A percentile compares a stretch with the other conserved stretches of the same genome.
Evolutionary conservation across 2,113 vertebrate genomes (phyloP).

Genomic region (Myotis davidii): DNA sequence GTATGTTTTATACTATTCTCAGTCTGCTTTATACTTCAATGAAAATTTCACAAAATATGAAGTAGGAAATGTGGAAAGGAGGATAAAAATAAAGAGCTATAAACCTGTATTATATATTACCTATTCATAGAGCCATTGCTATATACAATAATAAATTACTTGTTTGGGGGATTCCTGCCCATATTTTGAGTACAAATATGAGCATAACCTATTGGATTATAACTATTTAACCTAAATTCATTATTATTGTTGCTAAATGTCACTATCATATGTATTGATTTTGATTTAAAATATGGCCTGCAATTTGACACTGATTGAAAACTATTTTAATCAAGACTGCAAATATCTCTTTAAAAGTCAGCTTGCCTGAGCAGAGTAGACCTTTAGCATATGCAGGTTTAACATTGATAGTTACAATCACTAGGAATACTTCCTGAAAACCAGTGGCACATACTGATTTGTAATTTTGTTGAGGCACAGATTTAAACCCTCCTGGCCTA

Average conservation of each 20-base stretch:
- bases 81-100: neutral
- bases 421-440: neutral
- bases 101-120: neutral
- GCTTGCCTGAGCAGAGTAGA: neutral
- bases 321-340: conserved; percentile 23
- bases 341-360: neutral
- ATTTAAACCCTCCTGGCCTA: neutral
- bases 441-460: neutral
- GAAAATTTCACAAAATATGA: neutral
- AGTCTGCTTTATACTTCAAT: neutral
- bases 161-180: neutral
- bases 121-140: neutral
- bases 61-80: neutral
- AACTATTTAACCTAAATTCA: neutral
- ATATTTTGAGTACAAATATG: neutral
- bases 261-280: neutral
- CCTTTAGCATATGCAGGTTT: neutral
- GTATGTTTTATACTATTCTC: neutral
- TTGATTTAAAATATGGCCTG: neutral
- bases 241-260: conserved; percentile 1
- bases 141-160: neutral
- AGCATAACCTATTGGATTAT: neutral
- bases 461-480: neutral
- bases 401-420: neutral
- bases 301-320: neutral